Percentiles rank a stretch among this genome's conserved stretches.
phyloP scores from a whole-genome alignment of 2,797 vertebrate genomes.

The Microcaecilia unicolor region DNA sequence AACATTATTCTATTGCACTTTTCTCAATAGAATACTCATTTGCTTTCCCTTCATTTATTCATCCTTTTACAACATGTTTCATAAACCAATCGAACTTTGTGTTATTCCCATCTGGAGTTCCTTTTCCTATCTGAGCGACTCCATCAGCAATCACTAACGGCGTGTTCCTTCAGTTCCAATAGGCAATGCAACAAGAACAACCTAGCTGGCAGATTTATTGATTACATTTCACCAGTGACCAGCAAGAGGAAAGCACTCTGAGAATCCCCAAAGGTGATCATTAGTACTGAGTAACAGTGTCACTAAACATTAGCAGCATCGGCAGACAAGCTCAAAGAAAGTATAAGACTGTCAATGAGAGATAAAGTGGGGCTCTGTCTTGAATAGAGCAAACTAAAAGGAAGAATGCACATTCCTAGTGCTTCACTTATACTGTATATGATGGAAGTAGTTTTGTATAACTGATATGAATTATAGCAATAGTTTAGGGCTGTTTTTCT shows the following conservation, averaged over 20 bases:
- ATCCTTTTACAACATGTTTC: slow-evolving; percentile 7
- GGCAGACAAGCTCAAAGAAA: slow-evolving; percentile 43
- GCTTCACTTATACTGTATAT: background rate
- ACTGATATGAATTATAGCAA: slow-evolving; percentile 8
- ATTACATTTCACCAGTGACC: slow-evolving; percentile 57
- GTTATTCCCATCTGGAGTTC: background rate
- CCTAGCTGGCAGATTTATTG: slow-evolving; percentile 56
- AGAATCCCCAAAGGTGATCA: slow-evolving; percentile 74
- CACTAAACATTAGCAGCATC: slow-evolving; percentile 63
- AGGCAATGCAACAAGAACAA: slow-evolving; percentile 51
- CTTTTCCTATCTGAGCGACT: slow-evolving; percentile 21
- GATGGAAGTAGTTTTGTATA: slow-evolving; percentile 4
- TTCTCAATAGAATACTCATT: background rate
- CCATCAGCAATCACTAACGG: slow-evolving; percentile 37
- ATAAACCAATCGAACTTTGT: slow-evolving; percentile 19
- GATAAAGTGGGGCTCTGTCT: slow-evolving; percentile 7
- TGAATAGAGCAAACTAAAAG: slow-evolving; percentile 7
- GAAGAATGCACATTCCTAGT: background rate
- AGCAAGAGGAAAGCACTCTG: slow-evolving; percentile 55
- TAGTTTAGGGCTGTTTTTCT: too few relatives aligned
- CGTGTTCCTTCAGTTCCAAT: slow-evolving; percentile 52
- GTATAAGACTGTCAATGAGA: slow-evolving; percentile 28
- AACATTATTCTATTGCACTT: too few relatives aligned
- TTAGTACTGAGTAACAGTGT: slow-evolving; percentile 65
- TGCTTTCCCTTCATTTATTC: slow-evolving; percentile 6